Base-by-base conservation (phyloP, 2,113 vertebrate genomes). In the Tauraco erythrolophus region DNA sequence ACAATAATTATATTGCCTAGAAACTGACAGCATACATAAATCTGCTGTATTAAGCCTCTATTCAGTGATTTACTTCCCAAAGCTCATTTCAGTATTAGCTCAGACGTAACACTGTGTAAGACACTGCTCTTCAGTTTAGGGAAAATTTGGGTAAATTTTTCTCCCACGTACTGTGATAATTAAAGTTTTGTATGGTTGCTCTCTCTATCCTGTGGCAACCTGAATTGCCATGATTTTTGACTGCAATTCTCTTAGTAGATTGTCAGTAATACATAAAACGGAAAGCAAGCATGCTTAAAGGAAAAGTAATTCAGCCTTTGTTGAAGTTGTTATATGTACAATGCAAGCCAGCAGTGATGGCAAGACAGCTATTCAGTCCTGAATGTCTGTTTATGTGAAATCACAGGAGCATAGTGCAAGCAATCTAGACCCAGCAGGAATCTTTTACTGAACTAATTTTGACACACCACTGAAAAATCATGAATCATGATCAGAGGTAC, bases 1-100 rank as follows among this genome's bases (percentile, higher is more conserved):
- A 93, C 96, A 96, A 96, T 96, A 97, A 98, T 96, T 96, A 75
- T 65, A 96, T 81, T 94, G 94, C 97, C 95, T 96, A 84, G 95
- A 95, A 94, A 88, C 96, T 74, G 96, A 92, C 94, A 96, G 85
- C 78, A n/a, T 81, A 87, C 91, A 95, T 96, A 97, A 97, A 97
- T 96, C 97, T 78, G 75, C 61, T 39, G 70, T 88, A 71, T 86
- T 94, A 94, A 97, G 89, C 56, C 93, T 89, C 77, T 56, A 83
- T 85, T 95, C 27, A 58, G 71, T 88, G 89, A 96, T 96, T 95
- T 31, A 8, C 66, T 98, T 95, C 94, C 94, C 76, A 97, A 89
- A 97, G 89, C 94, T 96, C 94, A 75, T 96, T 97, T 95, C 53
- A 48, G 51, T 74, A 66, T 86, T 91, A 95, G 92, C 91, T 88